Evolutionary conservation across 2,113 vertebrate species (phyloP), one percentile per base, ranked within the genome.

Genomic region (Zosterops japonicus): DNA sequence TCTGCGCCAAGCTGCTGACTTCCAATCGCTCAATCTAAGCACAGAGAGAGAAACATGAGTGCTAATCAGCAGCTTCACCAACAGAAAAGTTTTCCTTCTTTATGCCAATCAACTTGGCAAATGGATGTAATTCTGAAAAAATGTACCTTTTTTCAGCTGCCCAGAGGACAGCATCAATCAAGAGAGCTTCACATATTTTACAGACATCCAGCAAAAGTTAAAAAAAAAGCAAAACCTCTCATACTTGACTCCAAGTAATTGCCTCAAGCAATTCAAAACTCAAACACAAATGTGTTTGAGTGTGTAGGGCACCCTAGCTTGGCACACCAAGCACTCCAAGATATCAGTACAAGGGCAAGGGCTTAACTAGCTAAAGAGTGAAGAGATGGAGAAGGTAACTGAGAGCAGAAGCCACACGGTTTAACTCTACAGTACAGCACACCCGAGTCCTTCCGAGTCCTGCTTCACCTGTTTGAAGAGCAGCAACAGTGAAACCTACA

Each of bases 21-120:
- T 99, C 99, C 97, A 99, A 59, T 47, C 99, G 98, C 80, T 99
- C 99, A 19, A 99, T 99, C 99, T 99, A 94, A 84, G 22, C 39
- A 84, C 57, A 91, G 55, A 91, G 55, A 97, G 68, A 94, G 9
- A 72, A 44, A 52, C 4, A 17, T 46, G 23, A 74, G 87, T 5
- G 13, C 94, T 91, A 59, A 77, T 33, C 56, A 64, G 31, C 33
- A 47, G 61, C 35, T 72, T 55, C 46, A 7, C 14, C n/a, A 52
- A 63, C 1, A 25, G 2, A 70, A 92, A 87, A 42, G 20, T 35
- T 18, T 33, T 55, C 31, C 55, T 57, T 88, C 28, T n/a, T 77
- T 42, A 85, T 14, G 36, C 47, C 25, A 88, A 53, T 24, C n/a
- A 44, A 24, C 36, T 25, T 21, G 15, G 56, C 63, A 64, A 70